Base-by-base conservation (phyloP, 2,797 vertebrate genomes). In the Ibycter americanus region DNA sequence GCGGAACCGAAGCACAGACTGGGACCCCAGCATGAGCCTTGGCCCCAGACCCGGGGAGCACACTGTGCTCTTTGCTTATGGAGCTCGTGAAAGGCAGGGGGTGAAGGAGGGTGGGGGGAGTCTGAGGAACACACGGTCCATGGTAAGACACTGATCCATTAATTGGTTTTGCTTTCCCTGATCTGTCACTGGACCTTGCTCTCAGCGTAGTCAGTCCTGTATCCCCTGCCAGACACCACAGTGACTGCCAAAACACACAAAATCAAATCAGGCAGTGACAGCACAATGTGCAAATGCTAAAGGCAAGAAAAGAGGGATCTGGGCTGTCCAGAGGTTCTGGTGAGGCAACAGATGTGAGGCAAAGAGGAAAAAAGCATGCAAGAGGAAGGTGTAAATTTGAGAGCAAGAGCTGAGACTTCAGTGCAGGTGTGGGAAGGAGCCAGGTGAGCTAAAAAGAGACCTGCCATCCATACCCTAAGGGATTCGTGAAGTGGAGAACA, bases 71-170 rank as follows among this genome's bases (percentile, higher is more conserved):
- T 59, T 25, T 55, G 63, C 40, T 72, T 26, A 3, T 3, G 6
- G 58, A 68, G 67, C 51, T 34, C 1, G 1, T 18, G 42, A 25
- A 63, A 66, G 62, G 14, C 70, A 62, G 26, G 25, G 23, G 15
- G 15, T 27, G 52, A 25, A 46, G 5, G 55, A 16, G 47, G 55
- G 52, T n/a, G 85, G 46, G 49, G 42, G 47, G 9, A 32, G 46
- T 9, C 56, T 2, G 13, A 54, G 86, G 20, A 81, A 47, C 6
- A 2, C 23, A 2, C 0, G 8, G n/a, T 3, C 58, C 15, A 0
- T 9, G 58, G 20, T 46, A 16, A 56, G 36, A 44, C 58, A 34
- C 31, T 0, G 1, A 16, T 36, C 54, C 23, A 7, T 17, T 19
- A 3, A 16, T 12, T 27, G 32, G 42, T 38, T 89, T 59, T 70